Base-by-base conservation (phyloP, 2,888 invertebrate species). In the Seira ritae region DNA sequence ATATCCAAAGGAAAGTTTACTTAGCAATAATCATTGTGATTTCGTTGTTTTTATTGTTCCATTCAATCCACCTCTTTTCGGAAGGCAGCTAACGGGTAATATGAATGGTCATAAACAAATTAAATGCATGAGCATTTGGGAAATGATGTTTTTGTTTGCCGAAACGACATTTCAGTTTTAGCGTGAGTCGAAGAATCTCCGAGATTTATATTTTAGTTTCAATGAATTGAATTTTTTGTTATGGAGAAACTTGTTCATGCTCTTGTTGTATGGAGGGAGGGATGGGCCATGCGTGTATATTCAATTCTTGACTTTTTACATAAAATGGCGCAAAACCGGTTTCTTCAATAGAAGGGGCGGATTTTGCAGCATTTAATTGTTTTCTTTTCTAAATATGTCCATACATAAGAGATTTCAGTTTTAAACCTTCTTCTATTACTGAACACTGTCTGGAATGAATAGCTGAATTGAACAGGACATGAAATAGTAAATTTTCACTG, bases 241-340 rank as follows among this genome's bases (percentile, higher is more conserved):
- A 3, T 42, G 42, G 42, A 8, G n/a, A 60, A 60, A 60, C 60
- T 60, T 60, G 60, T 60, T 60, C 12, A n/a, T 60, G 8, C n/a
- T n/a, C n/a, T n/a, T n/a, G n/a, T n/a, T n/a, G 46, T 73, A 17
- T 12, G n/a, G n/a, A n/a, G n/a, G 17, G 80, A 60, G 73, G 73
- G 73, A 8, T 69, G 72, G 72, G n/a, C 72, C 31, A 42, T 8
- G 15, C 31, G 46, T n/a, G 71, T 65, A 68, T 37, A 60, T 10
- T 10, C 4, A 60, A 17, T 60, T 60, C 42, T 8, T 8, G 12
- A n/a, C n/a, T 24, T 79, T 68, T 67, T 19, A 31, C 17, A 68
- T 68, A 80, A 80, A 80, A 80, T 80, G 80, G 80, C 80, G 73
- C 68, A 80, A 80, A 78, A 78, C 80, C 80, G 80, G 80, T 80